Evolutionary conservation across 2,888 invertebrate genomes (phyloP).

Genomic region (Heliconius sara): DNA sequence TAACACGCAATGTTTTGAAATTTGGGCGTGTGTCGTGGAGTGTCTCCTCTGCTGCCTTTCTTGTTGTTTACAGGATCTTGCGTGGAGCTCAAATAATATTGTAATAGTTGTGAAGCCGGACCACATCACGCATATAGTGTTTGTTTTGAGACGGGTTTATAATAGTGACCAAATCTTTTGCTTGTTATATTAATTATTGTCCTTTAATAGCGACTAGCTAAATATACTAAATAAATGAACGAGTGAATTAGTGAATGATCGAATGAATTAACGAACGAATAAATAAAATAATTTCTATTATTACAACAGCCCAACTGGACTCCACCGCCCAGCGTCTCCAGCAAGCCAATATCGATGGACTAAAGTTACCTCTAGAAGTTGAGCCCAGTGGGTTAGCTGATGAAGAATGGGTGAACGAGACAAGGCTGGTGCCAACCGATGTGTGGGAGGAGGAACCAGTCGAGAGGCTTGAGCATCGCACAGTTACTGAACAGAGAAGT

Average conservation of each 20-base stretch:
- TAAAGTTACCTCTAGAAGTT: slow-evolving; percentile 85
- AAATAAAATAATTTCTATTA: neutral
- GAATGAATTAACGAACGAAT: too few species aligned
- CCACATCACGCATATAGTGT: too few species aligned
- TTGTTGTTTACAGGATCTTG: neutral
- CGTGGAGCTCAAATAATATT: too few species aligned
- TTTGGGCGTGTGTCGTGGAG: neutral
- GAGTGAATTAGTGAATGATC: too few species aligned
- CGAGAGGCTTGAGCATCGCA: slow-evolving; percentile 92
- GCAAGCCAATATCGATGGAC: slow-evolving; percentile 86
- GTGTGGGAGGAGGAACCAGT: slow-evolving; percentile 96
- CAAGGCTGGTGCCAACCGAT: slow-evolving; percentile 93
- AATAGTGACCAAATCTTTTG: too few species aligned
- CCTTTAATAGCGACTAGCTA: neutral
- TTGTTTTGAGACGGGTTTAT: too few species aligned
- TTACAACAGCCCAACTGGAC: slow-evolving; percentile 87
- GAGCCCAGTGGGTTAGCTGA: slow-evolving; percentile 80
- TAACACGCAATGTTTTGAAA: neutral
- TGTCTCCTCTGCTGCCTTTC: neutral
- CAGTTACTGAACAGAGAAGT: slow-evolving; percentile 93
- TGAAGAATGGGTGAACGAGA: slow-evolving; percentile 90
- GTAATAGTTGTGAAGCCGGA: too few species aligned
- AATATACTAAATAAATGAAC: neutral
- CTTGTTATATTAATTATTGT: too few species aligned
- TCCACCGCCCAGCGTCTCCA: slow-evolving; percentile 90